Base-by-base conservation (phyloP, 2,888 invertebrate species). In the Resseliella maxima region DNA sequence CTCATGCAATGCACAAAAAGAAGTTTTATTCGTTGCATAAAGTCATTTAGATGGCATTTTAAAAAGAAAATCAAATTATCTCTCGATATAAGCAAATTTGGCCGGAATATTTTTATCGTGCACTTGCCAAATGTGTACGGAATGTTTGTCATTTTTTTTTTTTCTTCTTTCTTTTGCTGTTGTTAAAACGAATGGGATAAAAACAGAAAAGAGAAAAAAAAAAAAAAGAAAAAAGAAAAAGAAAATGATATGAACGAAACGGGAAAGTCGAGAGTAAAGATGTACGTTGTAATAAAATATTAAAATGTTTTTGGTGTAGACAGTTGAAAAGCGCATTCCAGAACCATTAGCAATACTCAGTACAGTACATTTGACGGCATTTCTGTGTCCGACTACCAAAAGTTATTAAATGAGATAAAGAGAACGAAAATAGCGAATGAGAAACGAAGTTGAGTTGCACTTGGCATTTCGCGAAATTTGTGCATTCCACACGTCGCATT, bases 11-110 rank as follows among this genome's bases (percentile, higher is more conserved):
- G 46, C 15, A 50, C 46, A 50, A 12, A 85, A 41, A 41, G 36
- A 83, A 83, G 36, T 38, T 83, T 36, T 50, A 41, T 41, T 50
- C 46, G 46, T 50, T 50, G 46, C 18, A 27, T n/a, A 59, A 72
- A 72, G 72, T 72, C 72, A 72, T 72, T 72, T 72, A 35, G 72
- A 72, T 72, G 72, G 31, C 31, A 35, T 3, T 72, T 72, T 31
- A 18, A 72, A 18, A 31, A 72, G 31, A 35, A 72, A 72, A 72
- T 72, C 31, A 72, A 72, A 72, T 72, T 72, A 72, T 72, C 31
- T 72, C 35, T 31, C 72, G 72, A 72, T 72, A 72, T 72, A 72
- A 72, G 72, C n/a, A 72, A 27, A 72, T 72, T 72, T 72, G 31
- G 72, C 31, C 31, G 3, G 72, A 31, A 2, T 12, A 59, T 59